Percentiles rank a stretch among this genome's conserved stretches.
Evolutionary conservation across 2,113 vertebrate species (phyloP).

Genomic region (Oreochromis spilurus): DNA sequence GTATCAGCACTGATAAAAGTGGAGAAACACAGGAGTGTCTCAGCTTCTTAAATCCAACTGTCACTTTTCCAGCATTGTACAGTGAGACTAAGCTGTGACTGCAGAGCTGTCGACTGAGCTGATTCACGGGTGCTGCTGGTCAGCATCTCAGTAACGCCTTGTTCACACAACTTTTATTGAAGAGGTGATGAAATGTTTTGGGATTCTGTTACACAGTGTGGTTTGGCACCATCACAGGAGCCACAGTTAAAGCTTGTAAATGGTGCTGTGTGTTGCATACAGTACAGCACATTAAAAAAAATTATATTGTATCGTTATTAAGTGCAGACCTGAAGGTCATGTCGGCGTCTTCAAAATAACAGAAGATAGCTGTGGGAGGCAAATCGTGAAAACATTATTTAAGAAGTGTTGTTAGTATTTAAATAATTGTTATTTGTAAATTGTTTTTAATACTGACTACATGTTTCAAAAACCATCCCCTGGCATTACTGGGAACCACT

Average conservation of each 20-base stretch:
- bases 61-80: not conserved
- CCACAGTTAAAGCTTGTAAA: not conserved
- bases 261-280: not conserved
- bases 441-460: not conserved
- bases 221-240: not conserved
- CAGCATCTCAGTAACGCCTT: not conserved
- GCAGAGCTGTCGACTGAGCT: not conserved
- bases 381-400: not conserved
- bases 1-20: not conserved
- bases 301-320: accelerated
- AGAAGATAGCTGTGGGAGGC: not conserved
- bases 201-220: not conserved
- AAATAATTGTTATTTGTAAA: not conserved
- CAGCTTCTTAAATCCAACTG: not conserved
- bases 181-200: not conserved
- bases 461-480: not conserved
- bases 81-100: not conserved
- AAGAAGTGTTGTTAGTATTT: not conserved
- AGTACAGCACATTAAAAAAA: not conserved
- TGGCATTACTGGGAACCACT: not conserved
- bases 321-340: not conserved
- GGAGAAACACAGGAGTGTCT: not conserved
- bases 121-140: conserved; percentile 32
- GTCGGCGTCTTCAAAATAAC: accelerated
- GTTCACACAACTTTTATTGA: not conserved